Base-by-base conservation (phyloP, 2,113 vertebrate genomes). In the Lophotis ruficrista region DNA sequence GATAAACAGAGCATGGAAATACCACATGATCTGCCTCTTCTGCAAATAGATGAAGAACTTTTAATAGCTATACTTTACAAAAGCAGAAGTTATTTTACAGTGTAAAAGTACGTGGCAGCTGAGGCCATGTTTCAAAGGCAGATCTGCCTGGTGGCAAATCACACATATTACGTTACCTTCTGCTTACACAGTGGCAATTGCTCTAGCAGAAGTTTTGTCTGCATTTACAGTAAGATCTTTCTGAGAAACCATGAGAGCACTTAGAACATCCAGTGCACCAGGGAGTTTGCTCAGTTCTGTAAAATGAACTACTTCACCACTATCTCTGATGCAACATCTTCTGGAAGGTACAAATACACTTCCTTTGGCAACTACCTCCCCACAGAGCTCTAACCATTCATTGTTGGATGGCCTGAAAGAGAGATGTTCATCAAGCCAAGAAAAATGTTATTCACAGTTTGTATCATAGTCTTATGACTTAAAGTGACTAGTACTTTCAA, bases 381-480 rank as follows among this genome's bases (percentile, higher is more conserved):
- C 25, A 4, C 61, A 76, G 68, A 81, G 35, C 48, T 83, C 33
- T n/a, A 86, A 85, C 78, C 78, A 47, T 79, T 87, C 83, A 41
- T 94, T 94, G 62, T 87, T 89, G 58, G 61, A 69, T 31, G n/a
- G 64, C 53, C 68, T 18, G 27, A 71, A 76, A 79, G 88, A 82
- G 80, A 85, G 45, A 27, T 62, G 68, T 31, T 88, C 60, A 48
- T 30, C 73, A 86, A 78, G 96, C 97, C 97, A 97, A 97, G 91
- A 93, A 92, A 96, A 97, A 97, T 94, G 90, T 97, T 97, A 83
- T 94, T 96, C 82, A 85, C 89, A 35, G 54, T 89, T 84, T 14
- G 95, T 88, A 87, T 96, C 96, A 97, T 33, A 78, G 85, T 84
- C 94, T 94, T 91, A 97, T 95, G 96, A 97, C 77, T 96, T 94